These are phyloP conservation scores for Agraylea sexmaculata DNA, from an alignment of 1,140 invertebrate species.

Conservation along the genomic window DNA sequence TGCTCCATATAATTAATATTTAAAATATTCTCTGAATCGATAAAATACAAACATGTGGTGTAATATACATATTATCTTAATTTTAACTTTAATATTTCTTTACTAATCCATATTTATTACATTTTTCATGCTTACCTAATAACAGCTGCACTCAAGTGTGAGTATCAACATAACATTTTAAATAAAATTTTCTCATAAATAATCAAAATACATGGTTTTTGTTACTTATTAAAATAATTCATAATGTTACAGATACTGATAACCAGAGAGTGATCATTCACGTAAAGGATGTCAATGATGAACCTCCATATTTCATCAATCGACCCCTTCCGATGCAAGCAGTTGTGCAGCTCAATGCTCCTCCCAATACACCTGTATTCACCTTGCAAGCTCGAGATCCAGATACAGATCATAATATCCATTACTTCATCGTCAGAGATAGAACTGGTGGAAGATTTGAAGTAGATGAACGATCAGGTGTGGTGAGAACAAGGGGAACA, in stretches of 20 bases:
- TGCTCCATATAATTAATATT: slow-evolving; percentile 1
- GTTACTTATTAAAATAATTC: slow-evolving; percentile 3
- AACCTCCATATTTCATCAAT: slow-evolving; percentile 92
- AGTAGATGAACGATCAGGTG: slow-evolving; percentile 84
- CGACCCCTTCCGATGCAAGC: slow-evolving; percentile 91
- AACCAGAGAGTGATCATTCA: slow-evolving; percentile 91
- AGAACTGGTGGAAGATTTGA: slow-evolving; percentile 69
- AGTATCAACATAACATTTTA: slow-evolving; percentile 11
- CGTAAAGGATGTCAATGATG: slow-evolving; percentile 92
- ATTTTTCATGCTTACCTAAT: slow-evolving; percentile 12
- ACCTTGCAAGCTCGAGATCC: slow-evolving; percentile 90
- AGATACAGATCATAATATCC: slow-evolving; percentile 89
- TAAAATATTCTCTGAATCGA: neutral
- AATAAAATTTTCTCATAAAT: slow-evolving; percentile 1
- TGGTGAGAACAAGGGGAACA: slow-evolving; percentile 80
- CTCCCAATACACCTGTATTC: slow-evolving; percentile 90
- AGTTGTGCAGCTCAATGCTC: slow-evolving; percentile 87
- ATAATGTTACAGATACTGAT: slow-evolving; percentile 66
- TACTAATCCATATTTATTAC: slow-evolving; percentile 3
- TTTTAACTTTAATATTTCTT: neutral
- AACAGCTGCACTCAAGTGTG: slow-evolving; percentile 24
- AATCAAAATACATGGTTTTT: no score
- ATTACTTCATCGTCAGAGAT: slow-evolving; percentile 89
- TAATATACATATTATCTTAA: neutral
- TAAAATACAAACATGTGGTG: slow-evolving; percentile 3